Conservation (phyloP, 1,140 invertebrate species). For the Atta texana region DNA sequence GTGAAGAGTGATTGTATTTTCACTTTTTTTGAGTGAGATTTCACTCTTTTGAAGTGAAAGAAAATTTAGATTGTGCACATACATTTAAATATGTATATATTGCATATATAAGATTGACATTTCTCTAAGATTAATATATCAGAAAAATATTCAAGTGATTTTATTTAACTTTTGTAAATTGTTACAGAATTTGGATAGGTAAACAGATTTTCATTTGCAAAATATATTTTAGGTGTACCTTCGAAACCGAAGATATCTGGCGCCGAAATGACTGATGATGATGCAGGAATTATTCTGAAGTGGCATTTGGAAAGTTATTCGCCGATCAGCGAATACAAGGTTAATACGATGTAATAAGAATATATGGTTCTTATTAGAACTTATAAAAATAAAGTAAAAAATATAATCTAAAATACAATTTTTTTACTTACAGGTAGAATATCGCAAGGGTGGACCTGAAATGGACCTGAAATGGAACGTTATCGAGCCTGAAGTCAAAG, state of each 20-base stretch:
- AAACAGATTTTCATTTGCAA: constrained; percentile 21
- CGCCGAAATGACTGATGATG: constrained; percentile 73
- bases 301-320: constrained; percentile 86
- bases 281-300: constrained; percentile 82
- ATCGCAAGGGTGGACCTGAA: constrained; percentile 76
- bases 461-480: constrained; percentile 72
- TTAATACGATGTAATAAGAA: constrained; percentile 57
- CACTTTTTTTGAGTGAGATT: too few relatives aligned
- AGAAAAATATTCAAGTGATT: background rate
- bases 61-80: too few relatives aligned
- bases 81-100: background rate
- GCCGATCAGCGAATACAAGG: constrained; percentile 84
- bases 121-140: background rate
- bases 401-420: background rate
- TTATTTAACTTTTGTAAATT: background rate
- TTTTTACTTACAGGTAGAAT: constrained; percentile 76
- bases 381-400: background rate
- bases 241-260: constrained; percentile 74
- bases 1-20: too few relatives aligned
- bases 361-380: background rate
- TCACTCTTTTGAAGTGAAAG: too few relatives aligned
- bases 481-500: constrained; percentile 73
- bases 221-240: constrained; percentile 75
- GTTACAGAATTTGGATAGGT: background rate
- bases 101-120: background rate